Evolutionary conservation across 1,140 invertebrate species (phyloP), one percentile per base, ranked within the genome.

Genomic region (Hormaphis cornu): DNA sequence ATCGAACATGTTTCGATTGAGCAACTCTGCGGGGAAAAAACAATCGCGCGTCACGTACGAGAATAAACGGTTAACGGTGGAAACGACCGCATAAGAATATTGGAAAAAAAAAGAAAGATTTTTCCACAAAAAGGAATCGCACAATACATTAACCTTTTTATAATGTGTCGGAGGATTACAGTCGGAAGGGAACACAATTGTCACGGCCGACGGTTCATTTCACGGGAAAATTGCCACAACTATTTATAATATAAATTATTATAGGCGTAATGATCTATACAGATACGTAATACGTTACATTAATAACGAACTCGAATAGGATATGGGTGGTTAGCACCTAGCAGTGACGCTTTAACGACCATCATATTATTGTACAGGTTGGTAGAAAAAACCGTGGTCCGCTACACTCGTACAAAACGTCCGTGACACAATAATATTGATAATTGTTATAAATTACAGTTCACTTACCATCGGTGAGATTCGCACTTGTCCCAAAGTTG

Each of bases 1-100:
- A 53, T 84, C 77, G 77, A 89, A 95, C 77, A 88, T 84, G 77
- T 95, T 95, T 70, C 82, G 80, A 76, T 95, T 90, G 72, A 94
- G 82, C 71, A 90, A 79, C 74, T 93, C 91, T 90, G 80, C 44
- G 83, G 83, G 22, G 24, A 71, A 73, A n/a, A 28, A 59, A 53
- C 22, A 35, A 63, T 12, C n/a, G 5, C n/a, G 5, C 6, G 46
- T 53, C 24, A 52, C 46, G 30, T 53, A 69, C 16, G 9, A 16
- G 20, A 14, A n/a, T n/a, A 46, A 69, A 44, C 44, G 48, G 12
- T 48, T 14, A 30, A 48, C 6, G 10, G 18, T 33, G 18, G n/a
- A 33, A 20, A 54, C n/a, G 30, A 33, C 33, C 18, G 10, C 5
- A 8, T 22, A 12, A 37, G 1, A 24, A 37, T 37, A 30, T 30